Evolutionary conservation across 1,140 invertebrate genomes (phyloP), one percentile per base, ranked within the genome.

Genomic region (Portunus trituberculatus): DNA sequence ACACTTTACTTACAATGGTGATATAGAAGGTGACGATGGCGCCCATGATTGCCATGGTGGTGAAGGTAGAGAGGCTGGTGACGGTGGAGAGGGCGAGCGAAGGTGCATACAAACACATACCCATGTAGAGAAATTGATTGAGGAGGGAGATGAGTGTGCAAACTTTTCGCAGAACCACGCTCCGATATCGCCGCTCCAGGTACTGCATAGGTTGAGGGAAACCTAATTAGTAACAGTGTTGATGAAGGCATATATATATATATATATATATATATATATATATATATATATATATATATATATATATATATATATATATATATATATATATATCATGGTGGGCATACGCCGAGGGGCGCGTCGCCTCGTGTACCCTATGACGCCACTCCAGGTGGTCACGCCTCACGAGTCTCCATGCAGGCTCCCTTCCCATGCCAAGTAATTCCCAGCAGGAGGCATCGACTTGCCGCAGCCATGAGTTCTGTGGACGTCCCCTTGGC

Each of bases 1-100:
- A 29, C 28, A 86, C 83, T n/a, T 4, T 6, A 92, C 90, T 76
- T 28, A 92, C 90, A 14, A 92, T 92, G 20, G 90, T 92, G 4
- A 76, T 92, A 28, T 92, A 92, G 90, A 92, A 92, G 32, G 52
- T 59, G 29, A 39, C 39, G 52, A 92, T 82, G n/a, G 52, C 25
- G 10, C 52, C 90, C 90, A 92, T 92, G n/a, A 92, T 31, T 7
- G 67, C 31, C n/a, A n/a, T 76, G 67, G 90, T 59, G 12, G 90
- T 25, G 28, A 20, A 29, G 89, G 89, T 91, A 48, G 89, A 12
- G 20, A 91, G 20, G 45, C 48, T 45, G 14, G 48, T 91, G 89
- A 91, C 45, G 45, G 89, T 91, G 16, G 45, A 8, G 29, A 91
- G 89, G 45, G 89, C 89, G 10, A 91, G 89, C 12, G 89, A 39